Evolutionary conservation across 2,797 vertebrate species (phyloP), one percentile per base, ranked within the genome.

Genomic region (Naso thynnoides): DNA sequence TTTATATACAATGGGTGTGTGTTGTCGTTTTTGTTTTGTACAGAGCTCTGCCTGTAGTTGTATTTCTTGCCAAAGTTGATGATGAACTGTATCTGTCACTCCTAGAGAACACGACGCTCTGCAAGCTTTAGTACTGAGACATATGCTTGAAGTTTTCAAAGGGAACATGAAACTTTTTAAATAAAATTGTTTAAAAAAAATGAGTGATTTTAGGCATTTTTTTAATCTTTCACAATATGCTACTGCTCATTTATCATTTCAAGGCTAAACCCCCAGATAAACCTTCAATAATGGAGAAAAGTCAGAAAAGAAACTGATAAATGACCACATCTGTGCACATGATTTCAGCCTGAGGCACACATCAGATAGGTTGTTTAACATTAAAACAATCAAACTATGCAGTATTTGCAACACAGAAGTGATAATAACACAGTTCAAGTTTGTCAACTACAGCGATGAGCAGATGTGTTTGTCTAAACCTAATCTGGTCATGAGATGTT

Each of bases 91-190:
- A 47, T 67, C 52, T 72, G 78, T 47, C 60, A 50, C 47, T 81
- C 42, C 36, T 33, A 33, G 59, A 65, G 33, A 77, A 64, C 48
- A 39, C 53, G 49, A 76, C 61, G 57, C 75, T 88, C 63, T 80
- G 77, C 48, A 73, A 75, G 60, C 59, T 86, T 70, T 86, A 81
- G 80, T 77, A 71, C 77, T 58, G 70, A 57, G 9, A 82, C 24
- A 86, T 36, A 60, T 54, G 86, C 76, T 82, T 82, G 15, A 77
- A 18, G 61, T 86, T 91, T 91, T 89, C 52, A 67, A 92, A 90
- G 82, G 81, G 74, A 88, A 81, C 63, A 79, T 77, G 39, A 80
- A 70, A 50, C 62, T 89, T 93, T 94, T 86, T 75, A 53, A 93
- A 91, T 92, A 92, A 93, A 93, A 76, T 14, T 59, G 23, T 68